phyloP scores from a whole-genome alignment of 2,797 vertebrate genomes.

The Pangasius djambal region DNA sequence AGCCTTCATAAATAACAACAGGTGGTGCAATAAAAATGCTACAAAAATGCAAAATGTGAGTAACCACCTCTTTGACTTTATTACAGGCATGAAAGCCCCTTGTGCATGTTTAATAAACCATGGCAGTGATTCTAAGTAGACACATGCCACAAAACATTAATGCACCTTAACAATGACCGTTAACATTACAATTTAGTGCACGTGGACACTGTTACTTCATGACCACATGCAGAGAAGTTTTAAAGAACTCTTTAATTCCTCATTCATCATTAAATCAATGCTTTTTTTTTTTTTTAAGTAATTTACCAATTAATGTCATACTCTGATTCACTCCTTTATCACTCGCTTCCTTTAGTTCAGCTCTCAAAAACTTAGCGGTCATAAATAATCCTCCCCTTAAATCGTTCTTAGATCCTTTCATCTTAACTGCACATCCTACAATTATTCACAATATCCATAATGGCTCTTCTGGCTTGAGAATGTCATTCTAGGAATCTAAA shows the following conservation, averaged over 20 bases:
- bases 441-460: not conserved
- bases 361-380: not conserved
- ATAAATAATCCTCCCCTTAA: not conserved
- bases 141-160: not conserved
- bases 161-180: not conserved
- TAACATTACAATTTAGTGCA: not conserved
- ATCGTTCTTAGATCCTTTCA: conserved; percentile 3
- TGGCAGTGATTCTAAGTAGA: not conserved
- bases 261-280: not conserved
- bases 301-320: not conserved
- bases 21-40: not conserved
- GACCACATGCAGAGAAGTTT: not conserved
- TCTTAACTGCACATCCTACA: not conserved
- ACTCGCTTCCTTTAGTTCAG: not conserved
- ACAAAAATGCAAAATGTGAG: not conserved
- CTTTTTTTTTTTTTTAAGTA: not conserved
- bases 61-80: not conserved
- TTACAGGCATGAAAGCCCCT: not conserved
- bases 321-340: not conserved
- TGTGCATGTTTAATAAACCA: not conserved
- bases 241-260: not conserved
- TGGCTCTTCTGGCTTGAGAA: not conserved
- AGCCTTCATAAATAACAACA: not conserved
- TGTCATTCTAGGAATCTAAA: not conserved
- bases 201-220: not conserved